These are phyloP conservation scores for Parnassius smintheus DNA, from an alignment of 2,888 invertebrate species.

Conservation along the genomic window DNA sequence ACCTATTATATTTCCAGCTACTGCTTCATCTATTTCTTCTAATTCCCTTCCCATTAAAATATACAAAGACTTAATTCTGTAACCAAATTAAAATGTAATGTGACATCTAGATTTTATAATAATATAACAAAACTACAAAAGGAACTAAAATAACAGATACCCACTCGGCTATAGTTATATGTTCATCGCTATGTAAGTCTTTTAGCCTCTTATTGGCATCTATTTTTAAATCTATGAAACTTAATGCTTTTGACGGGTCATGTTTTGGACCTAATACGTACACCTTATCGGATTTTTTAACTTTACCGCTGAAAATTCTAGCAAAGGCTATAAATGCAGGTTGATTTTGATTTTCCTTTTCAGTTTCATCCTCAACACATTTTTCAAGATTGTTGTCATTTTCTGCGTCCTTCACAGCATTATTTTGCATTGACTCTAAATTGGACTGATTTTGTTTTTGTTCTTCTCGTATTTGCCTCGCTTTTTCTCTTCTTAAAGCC, in stretches of 20 bases:
- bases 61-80: conserved; percentile 88
- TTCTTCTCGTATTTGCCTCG: conserved; percentile 84
- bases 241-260: conserved; percentile 84
- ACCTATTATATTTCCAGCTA: conserved; percentile 95
- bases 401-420: conserved; percentile 37
- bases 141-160: conserved; percentile 37
- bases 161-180: conserved; percentile 83
- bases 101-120: background rate
- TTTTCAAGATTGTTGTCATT: conserved; percentile 51
- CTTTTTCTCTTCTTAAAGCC: conserved; percentile 83
- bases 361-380: conserved; percentile 61
- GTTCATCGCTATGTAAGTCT: conserved; percentile 82
- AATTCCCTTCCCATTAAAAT: conserved; percentile 96
- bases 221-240: conserved; percentile 59
- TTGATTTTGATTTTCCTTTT: conserved; percentile 69
- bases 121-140: conserved; percentile 3
- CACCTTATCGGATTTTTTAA: conserved; percentile 88
- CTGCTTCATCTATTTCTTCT: conserved; percentile 87
- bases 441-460: conserved; percentile 57
- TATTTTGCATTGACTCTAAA: conserved; percentile 29
- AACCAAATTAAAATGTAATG: conserved; percentile 37
- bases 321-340: conserved; percentile 94
- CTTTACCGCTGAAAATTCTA: conserved; percentile 93
- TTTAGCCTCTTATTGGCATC: conserved; percentile 78
- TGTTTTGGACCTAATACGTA: conserved; percentile 94